Conservation (phyloP, 1,140 invertebrate genomes). For the Drosophila pseudoobscura region DNA sequence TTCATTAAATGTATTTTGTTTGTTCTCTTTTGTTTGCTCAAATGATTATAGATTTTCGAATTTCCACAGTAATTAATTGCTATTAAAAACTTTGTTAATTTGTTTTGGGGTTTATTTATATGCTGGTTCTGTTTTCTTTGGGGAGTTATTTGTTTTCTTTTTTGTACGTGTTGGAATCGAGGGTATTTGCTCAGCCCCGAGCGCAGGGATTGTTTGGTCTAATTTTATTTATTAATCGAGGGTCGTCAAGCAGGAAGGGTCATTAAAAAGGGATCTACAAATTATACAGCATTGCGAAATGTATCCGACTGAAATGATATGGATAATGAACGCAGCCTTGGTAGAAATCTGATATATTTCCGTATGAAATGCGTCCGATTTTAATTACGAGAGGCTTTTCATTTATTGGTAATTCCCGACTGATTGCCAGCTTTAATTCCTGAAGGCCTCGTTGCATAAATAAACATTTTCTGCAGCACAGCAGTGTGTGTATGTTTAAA, state of each 20-base stretch:
- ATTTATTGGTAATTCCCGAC: too few relatives aligned
- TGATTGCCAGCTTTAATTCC: too few relatives aligned
- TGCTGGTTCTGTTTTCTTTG: background rate
- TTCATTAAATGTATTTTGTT: constrained; percentile 14
- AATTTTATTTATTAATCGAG: constrained; percentile 30
- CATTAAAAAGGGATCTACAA: background rate
- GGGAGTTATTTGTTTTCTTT: background rate
- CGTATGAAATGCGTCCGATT: too few relatives aligned
- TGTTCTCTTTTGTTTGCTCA: constrained; percentile 1
- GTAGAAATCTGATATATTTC: too few relatives aligned
- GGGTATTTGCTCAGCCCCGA: background rate
- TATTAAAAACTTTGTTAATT: constrained; percentile 33
- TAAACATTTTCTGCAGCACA: too few relatives aligned
- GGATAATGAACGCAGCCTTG: too few relatives aligned
- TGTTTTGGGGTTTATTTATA: constrained; percentile 14
- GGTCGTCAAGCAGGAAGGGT: background rate
- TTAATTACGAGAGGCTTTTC: too few relatives aligned
- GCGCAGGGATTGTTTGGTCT: constrained; percentile 1
- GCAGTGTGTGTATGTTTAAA: constrained; percentile 5
- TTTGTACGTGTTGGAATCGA: too few relatives aligned
- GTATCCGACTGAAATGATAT: background rate
- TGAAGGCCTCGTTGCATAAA: too few relatives aligned
- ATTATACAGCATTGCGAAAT: constrained; percentile 20
- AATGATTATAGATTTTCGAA: constrained; percentile 8
- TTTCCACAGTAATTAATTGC: constrained; percentile 21